Percentiles rank a stretch among this genome's conserved stretches.
Evolutionary conservation across 2,888 invertebrate genomes (phyloP).

Genomic region (Meiosimyza platycephala): DNA sequence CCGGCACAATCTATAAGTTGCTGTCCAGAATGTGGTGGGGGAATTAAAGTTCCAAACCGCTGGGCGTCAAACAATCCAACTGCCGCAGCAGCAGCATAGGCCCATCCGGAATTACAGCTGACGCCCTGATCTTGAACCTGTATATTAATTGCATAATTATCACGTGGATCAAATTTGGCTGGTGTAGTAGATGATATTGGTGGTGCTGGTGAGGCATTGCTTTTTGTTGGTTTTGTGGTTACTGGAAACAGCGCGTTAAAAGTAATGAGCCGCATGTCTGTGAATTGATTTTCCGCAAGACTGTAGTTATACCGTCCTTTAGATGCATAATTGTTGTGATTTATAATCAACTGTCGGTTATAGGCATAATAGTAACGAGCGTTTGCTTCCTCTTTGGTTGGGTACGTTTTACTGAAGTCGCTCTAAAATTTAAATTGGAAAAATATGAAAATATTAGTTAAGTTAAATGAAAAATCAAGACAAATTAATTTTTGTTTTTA

Average conservation of each 20-base stretch:
- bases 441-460: too few species aligned
- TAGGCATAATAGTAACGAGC: constrained; percentile 53
- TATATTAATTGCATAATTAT: constrained; percentile 37
- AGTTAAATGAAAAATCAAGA: too few species aligned
- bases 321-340: constrained; percentile 44
- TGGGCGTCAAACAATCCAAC: constrained; percentile 46
- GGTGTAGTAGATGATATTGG: constrained; percentile 30
- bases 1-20: constrained; percentile 86
- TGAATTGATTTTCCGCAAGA: constrained; percentile 52
- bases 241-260: constrained; percentile 48
- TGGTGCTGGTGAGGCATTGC: constrained; percentile 35
- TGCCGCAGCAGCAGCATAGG: constrained; percentile 49
- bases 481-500: too few species aligned
- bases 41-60: constrained; percentile 32
- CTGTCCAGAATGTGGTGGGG: constrained; percentile 79
- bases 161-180: constrained; percentile 39
- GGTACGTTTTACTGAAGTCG: too few species aligned
- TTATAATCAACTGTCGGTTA: constrained; percentile 45
- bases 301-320: constrained; percentile 41
- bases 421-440: too few species aligned
- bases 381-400: constrained; percentile 36
- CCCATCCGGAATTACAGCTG: constrained; percentile 54
- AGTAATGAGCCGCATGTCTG: constrained; percentile 50
- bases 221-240: constrained; percentile 17
- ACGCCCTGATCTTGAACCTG: constrained; percentile 46